phyloP scores from a whole-genome alignment of 1,140 invertebrate genomes.

The Daktulosphaira vitifoliae region DNA sequence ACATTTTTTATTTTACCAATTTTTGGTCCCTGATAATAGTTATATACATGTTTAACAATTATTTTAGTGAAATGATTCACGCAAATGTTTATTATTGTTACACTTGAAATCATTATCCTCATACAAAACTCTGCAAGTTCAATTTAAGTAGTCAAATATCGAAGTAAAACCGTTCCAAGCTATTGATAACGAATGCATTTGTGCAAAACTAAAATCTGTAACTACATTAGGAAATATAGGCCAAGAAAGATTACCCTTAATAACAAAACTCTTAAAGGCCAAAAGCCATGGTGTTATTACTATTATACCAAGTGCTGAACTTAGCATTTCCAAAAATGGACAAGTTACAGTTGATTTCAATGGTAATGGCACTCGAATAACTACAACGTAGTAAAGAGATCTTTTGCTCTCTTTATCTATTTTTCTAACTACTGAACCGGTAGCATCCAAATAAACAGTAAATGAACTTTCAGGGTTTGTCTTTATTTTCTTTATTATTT shows the following conservation, averaged over 20 bases:
- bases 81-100: neutral
- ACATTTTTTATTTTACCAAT: neutral
- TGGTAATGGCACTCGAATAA: neutral
- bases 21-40: neutral
- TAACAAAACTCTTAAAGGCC: neutral
- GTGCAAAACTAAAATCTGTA: neutral
- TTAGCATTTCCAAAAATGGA: neutral
- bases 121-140: neutral
- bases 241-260: neutral
- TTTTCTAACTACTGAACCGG: no score
- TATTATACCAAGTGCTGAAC: neutral
- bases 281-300: neutral
- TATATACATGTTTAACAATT: conserved; percentile 1
- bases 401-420: no score
- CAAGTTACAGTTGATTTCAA: neutral
- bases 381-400: no score
- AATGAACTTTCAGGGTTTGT: neutral
- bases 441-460: neutral
- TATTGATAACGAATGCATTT: neutral
- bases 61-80: neutral
- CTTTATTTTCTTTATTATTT: neutral
- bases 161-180: neutral
- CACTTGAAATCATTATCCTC: neutral
- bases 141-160: neutral
- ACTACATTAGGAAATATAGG: neutral